Percentiles rank a stretch among this genome's conserved stretches.
phyloP scores from a whole-genome alignment of 1,140 invertebrate genomes.

The Cecropterus lyciades region DNA sequence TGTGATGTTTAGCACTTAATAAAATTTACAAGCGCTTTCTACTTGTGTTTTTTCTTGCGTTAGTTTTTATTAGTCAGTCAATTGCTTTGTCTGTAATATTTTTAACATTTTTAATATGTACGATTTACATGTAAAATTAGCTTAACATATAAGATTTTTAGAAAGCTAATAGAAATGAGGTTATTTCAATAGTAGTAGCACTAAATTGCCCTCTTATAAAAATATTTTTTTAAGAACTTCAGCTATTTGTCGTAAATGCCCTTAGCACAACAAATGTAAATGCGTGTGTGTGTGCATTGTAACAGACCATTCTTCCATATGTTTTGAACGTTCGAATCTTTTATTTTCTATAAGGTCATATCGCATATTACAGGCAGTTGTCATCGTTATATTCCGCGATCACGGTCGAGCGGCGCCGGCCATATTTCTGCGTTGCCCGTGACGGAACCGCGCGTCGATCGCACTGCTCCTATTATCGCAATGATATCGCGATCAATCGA shows the following conservation, averaged over 20 bases:
- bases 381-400: conserved; percentile 10
- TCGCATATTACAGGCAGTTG: conserved; percentile 20
- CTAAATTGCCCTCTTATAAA: too few relatives aligned
- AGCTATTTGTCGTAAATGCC: too few relatives aligned
- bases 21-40: conserved; percentile 39
- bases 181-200: too few relatives aligned
- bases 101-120: too few relatives aligned
- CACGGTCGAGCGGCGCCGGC: conserved; percentile 46
- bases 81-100: too few relatives aligned
- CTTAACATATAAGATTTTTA: too few relatives aligned
- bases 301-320: too few relatives aligned
- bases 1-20: conserved; percentile 62
- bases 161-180: too few relatives aligned
- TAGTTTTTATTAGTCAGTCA: not conserved
- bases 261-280: too few relatives aligned
- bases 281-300: too few relatives aligned
- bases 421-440: conserved; percentile 65
- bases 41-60: conserved; percentile 12
- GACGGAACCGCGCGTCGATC: conserved; percentile 71
- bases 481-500: conserved; percentile 84
- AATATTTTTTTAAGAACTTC: too few relatives aligned
- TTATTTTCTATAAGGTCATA: conserved; percentile 2
- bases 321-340: not conserved
- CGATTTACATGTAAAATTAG: too few relatives aligned
- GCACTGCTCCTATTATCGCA: conserved; percentile 78